phyloP scores from a whole-genome alignment of 2,888 invertebrate genomes.

The Lasioglossum morio region DNA sequence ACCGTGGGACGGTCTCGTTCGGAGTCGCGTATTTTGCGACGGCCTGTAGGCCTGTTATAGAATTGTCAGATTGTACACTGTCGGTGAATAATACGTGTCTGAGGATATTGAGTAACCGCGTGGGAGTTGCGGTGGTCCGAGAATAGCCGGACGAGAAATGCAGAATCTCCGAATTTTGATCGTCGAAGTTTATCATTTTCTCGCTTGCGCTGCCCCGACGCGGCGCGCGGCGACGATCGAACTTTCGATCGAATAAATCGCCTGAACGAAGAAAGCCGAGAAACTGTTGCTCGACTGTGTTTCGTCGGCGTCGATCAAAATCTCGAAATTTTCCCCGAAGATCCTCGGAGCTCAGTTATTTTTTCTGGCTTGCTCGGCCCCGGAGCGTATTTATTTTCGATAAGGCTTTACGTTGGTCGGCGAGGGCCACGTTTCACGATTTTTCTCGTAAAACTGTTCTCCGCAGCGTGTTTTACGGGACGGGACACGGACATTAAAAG shows the following conservation, averaged over 20 bases:
- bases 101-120: constrained; percentile 55
- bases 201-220: neutral
- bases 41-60: constrained; percentile 8
- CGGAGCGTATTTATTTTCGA: constrained; percentile 9
- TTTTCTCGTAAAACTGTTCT: neutral
- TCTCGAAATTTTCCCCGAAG: neutral
- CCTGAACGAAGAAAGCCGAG: neutral
- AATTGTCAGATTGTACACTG: constrained; percentile 33
- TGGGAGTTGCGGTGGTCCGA: constrained; percentile 45
- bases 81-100: constrained; percentile 48
- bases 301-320: constrained; percentile 20
- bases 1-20: neutral
- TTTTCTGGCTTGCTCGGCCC: neutral
- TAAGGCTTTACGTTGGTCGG: neutral
- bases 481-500: neutral
- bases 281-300: neutral
- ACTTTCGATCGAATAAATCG: neutral
- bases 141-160: constrained; percentile 57
- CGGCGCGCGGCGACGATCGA: neutral
- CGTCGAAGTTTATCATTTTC: constrained; percentile 32
- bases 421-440: neutral
- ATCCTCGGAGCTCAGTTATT: neutral
- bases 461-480: neutral
- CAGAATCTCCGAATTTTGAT: constrained; percentile 47
- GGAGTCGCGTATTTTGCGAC: neutral